Evolutionary conservation across 2,888 invertebrate species (phyloP), one percentile per base, ranked within the genome.

Genomic region (Galeopsomyia nigrocyanea): DNA sequence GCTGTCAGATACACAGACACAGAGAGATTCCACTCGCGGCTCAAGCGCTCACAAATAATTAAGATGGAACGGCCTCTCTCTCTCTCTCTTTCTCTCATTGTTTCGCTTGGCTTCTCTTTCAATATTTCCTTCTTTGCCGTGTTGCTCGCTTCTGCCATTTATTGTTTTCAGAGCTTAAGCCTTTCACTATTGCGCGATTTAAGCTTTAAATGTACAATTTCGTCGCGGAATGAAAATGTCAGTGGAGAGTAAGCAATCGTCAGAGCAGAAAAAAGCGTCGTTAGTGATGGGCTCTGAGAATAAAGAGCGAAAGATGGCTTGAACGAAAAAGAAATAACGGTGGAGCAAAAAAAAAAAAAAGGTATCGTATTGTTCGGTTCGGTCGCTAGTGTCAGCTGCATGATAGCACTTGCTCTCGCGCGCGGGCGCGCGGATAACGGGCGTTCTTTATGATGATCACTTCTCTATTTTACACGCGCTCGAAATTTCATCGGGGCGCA

Each of bases 401-500:
- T 39, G 39, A 39, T 39, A 39, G 39, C 13, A 13, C 39, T 39
- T 39, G 39, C 10, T 39, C 68, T n/a, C n/a, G 21, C 19, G 47
- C 57, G 39, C 62, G 47, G 19, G 65, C 60, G 57, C 68, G 65
- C 57, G 62, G 74, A 58, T 73, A 73, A 75, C 77, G 67, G 74
- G 70, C 73, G 53, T 71, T 75, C 76, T 80, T 80, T 79, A 79
- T 74, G 78, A 76, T 76, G 76, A 76, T 77, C 75, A 50, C 66
- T 73, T 67, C 67, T 39, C 39, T 76, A 72, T 74, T 77, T 74
- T 75, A 70, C 70, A 73, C 66, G 73, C 74, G 71, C 75, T 74
- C 75, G 77, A 78, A 77, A 78, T 79, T 80, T 79, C 79, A 80
- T 79, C 78, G 79, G 19, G 9, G 51, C 39, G 67, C 76, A 73